Conservation (phyloP, 2,113 vertebrate genomes). For the Rhodinocichla rosea region DNA sequence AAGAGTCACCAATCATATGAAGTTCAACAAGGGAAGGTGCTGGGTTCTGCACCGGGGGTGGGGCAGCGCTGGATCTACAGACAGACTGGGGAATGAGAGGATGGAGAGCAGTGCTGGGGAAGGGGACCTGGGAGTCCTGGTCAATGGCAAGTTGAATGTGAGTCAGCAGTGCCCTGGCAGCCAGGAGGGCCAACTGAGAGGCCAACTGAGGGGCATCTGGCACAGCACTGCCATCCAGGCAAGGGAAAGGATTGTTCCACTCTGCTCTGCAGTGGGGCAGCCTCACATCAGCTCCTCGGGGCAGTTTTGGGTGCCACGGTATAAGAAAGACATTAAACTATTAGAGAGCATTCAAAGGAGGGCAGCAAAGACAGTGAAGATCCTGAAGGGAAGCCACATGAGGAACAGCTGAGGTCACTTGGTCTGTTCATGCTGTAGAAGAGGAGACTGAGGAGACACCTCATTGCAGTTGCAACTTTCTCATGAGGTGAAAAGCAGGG, state of each 20-base stretch:
- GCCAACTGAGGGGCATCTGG: neutral
- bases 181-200: neutral
- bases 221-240: fast-evolving
- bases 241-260: neutral
- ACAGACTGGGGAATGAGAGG: neutral
- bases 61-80: fast-evolving
- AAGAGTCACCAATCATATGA: neutral
- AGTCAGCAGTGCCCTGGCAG: neutral
- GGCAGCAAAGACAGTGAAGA: neutral
- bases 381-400: neutral
- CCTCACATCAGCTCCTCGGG: fast-evolving
- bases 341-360: neutral
- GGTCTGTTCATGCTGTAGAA: neutral
- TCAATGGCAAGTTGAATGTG: fast-evolving
- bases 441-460: neutral
- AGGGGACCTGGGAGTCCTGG: neutral
- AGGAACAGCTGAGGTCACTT: neutral
- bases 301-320: neutral
- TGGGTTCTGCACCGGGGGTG: neutral
- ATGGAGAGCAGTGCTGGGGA: neutral
- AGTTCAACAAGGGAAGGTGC: neutral
- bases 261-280: neutral
- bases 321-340: neutral
- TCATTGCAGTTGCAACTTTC: neutral
- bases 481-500: neutral